Base-by-base conservation (phyloP, 2,113 vertebrate species). In the Labeo rohita region DNA sequence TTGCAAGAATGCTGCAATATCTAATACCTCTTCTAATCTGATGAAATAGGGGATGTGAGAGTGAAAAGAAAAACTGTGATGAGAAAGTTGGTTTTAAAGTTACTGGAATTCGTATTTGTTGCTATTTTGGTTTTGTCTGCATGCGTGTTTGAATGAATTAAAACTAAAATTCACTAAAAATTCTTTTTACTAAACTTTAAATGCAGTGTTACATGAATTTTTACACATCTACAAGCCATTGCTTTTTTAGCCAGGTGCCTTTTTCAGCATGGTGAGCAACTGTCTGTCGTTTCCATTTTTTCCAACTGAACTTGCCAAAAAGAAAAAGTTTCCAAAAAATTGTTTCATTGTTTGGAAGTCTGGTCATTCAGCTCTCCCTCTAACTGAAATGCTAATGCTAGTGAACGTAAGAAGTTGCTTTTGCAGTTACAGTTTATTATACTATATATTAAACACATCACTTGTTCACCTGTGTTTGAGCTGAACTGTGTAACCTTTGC, bases 1-100 rank as follows among this genome's bases (percentile, higher is more conserved):
- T 56, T 52, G 75, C 75, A 78, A 78, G 75, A 78, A 78, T 78
- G 50, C 50, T 56, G 75, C 75, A 78, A 78, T 78, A 56, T 78
- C 50, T 78, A 78, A 78, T 78, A 78, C 28, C 28, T 56, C 50
- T 16, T 36, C 75, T 56, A 78, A 56, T 78, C 75, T 78, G 75
- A 78, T 36, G 75, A 77, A 77, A 77, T 77, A 54, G 75, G 34
- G 3, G 50, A 77, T 54, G 18, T 54, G 16, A 56, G 28, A 56
- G 8, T 77, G 75, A 56, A 77, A 56, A 77, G 6, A 74, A 6
- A 49, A 11, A 23, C 11, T 74, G 11, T 49, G 72, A 74, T 47
- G 72, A 49, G 43, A 75, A 75, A 50, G 72, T 75, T 75, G n/a
- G 16, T 77, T 54, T 77, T 18, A 50, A 54, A 77, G 21, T 49